Percentiles rank a stretch among this genome's conserved stretches.
Conservation (phyloP, 2,888 invertebrate species). For the Eilema depressum region DNA sequence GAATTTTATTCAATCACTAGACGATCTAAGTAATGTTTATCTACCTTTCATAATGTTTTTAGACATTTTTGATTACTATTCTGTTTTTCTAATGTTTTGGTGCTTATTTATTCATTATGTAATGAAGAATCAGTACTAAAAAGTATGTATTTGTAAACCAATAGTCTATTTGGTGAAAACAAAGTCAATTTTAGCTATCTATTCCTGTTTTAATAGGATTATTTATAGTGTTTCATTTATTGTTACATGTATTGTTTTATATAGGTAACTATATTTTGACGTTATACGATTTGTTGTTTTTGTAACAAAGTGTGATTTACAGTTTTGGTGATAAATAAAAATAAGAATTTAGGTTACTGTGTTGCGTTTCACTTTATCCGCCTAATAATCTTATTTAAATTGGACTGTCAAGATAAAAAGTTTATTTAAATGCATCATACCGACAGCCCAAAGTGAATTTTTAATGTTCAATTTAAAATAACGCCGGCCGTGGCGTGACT, state of each 20-base stretch:
- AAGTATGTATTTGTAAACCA: conserved; percentile 42
- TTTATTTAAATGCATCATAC: conserved; percentile 23
- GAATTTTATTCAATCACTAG: neutral
- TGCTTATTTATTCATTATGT: conserved; percentile 6
- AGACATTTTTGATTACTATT: neutral
- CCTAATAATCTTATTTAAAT: conserved; percentile 14
- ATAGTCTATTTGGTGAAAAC: conserved; percentile 55
- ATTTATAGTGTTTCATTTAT: conserved; percentile 51
- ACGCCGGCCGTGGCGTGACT: conserved; percentile 9
- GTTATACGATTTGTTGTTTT: conserved; percentile 71
- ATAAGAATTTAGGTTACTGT: conserved; percentile 61
- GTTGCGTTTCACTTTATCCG: conserved; percentile 11
- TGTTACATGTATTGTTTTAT: conserved; percentile 64
- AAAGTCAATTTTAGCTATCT: conserved; percentile 73
- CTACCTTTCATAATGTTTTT: neutral
- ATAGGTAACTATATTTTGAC: conserved; percentile 63
- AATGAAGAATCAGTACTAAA: conserved; percentile 6
- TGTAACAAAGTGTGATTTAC: conserved; percentile 75
- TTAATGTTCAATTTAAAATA: conserved; percentile 25
- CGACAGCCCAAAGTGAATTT: conserved; percentile 15
- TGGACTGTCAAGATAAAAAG: conserved; percentile 20
- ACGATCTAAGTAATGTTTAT: neutral
- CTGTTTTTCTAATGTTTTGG: neutral
- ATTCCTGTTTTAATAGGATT: conserved; percentile 50
- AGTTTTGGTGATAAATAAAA: conserved; percentile 70